phyloP scores from a whole-genome alignment of 2,888 invertebrate species.

The Fabriciana adippe region DNA sequence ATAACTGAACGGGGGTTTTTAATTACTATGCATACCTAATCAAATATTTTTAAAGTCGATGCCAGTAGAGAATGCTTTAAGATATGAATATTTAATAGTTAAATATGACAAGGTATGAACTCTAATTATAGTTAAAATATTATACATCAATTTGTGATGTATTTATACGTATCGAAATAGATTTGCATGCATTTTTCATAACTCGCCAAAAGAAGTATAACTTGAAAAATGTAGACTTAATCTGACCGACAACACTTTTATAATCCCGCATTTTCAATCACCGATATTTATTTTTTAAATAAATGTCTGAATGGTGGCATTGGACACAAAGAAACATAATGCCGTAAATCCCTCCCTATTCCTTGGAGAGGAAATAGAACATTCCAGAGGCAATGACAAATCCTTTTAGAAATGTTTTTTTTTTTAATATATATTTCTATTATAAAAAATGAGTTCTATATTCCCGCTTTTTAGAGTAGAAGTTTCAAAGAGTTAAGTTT shows the following conservation, averaged over 20 bases:
- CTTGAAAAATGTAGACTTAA: neutral
- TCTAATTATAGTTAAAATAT: no score
- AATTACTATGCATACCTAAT: no score
- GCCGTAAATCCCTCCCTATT: conserved; percentile 29
- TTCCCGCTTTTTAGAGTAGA: neutral
- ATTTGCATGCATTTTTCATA: no score
- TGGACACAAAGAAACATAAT: conserved; percentile 27
- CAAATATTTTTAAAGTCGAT: no score
- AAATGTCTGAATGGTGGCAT: neutral
- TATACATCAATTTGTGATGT: no score
- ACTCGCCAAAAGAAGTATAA: no score
- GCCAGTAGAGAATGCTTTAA: no score
- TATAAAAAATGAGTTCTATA: neutral
- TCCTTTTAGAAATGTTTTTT: conserved; percentile 11
- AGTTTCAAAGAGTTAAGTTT: no score
- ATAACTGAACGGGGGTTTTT: no score
- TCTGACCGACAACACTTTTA: neutral
- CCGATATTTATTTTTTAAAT: conserved; percentile 16
- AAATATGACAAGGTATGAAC: no score
- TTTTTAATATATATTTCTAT: conserved; percentile 7
- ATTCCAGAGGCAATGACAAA: conserved; percentile 22
- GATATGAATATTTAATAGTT: no score
- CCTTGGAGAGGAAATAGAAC: conserved; percentile 17
- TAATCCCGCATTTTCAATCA: conserved; percentile 4
- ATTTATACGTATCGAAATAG: no score